Evolutionary conservation across 2,888 invertebrate species (phyloP), one percentile per base, ranked within the genome.

Genomic region (Papilio gigon): DNA sequence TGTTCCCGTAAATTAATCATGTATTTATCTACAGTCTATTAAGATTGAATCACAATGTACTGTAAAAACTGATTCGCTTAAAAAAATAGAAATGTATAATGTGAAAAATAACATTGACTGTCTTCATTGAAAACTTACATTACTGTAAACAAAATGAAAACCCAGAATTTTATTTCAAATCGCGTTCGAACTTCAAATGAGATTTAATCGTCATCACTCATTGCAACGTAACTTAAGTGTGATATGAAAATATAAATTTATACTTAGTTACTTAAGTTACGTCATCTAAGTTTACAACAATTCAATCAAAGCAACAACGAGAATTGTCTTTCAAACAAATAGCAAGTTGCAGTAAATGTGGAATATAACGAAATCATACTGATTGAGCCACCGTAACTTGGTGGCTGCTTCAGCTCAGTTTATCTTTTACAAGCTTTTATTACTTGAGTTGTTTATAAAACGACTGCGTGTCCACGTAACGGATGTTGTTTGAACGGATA

Each of bases 211-310:
- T n/a, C n/a, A n/a, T n/a, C n/a, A n/a, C n/a, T n/a, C n/a, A n/a
- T n/a, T n/a, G n/a, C n/a, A n/a, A n/a, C 4, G 1, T 25, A 11
- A n/a, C 1, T 50, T 53, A 4, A 50, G 4, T 27, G n/a, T 53
- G n/a, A 53, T 27, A n/a, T n/a, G 14, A 25, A 53, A 53, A 53
- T 22, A 50, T 4, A 14, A 27, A 27, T 27, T 14, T 1, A 14
- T 25, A 50, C 27, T 25, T 27, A 27, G 27, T n/a, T 27, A 14
- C 6, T 37, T 3, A 59, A 35, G 22, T 59, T 40, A 37, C 17
- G 37, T 22, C 22, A 37, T 37, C 35, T 59, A 59, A 53, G 53
- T 53, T 59, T 56, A 30, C 14, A 37, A 58, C 14, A 20, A 59
- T 25, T 37, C 20, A 22, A 37, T 37, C 37, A 22, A n/a, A 33